phyloP scores from a whole-genome alignment of 2,113 vertebrate genomes.

The Ptilonorhynchus violaceus region DNA sequence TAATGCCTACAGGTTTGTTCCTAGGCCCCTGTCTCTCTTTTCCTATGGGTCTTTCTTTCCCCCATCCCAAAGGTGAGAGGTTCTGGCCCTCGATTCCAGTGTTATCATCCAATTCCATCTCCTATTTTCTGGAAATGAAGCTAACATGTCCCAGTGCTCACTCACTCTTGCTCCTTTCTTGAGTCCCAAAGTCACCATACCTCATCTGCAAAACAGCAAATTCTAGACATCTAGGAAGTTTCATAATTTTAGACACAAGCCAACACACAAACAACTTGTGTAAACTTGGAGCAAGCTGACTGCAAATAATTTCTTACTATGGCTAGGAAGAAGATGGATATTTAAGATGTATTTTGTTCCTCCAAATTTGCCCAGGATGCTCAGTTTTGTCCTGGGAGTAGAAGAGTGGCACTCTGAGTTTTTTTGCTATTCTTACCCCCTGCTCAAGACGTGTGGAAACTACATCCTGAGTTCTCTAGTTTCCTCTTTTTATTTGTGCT shows the following conservation, averaged over 20 bases:
- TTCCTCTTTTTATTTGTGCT: slow-evolving; percentile 53
- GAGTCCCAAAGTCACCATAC: background rate
- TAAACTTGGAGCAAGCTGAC: background rate
- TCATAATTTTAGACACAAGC: background rate
- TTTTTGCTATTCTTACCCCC: slow-evolving; percentile 6
- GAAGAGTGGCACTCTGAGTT: background rate
- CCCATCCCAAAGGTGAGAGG: background rate
- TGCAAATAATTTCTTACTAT: background rate
- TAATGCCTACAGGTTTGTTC: background rate
- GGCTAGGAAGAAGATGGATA: background rate
- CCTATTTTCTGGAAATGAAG: background rate
- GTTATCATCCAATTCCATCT: background rate
- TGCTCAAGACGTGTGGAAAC: slow-evolving; percentile 1
- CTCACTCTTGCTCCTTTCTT: background rate
- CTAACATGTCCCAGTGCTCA: background rate
- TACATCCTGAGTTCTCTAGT: slow-evolving; percentile 32
- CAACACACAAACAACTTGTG: background rate
- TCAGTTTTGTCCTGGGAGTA: background rate
- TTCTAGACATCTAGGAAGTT: background rate
- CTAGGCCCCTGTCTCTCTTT: background rate
- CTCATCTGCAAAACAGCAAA: background rate
- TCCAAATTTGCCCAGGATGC: background rate
- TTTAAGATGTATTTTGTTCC: background rate
- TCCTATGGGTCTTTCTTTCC: background rate
- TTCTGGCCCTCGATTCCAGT: background rate